A percentile compares a stretch with the other conserved stretches of the same genome.
These are phyloP conservation scores for Schizotus pectinicornis DNA, from an alignment of 2,888 invertebrate species.

Conservation along the genomic window DNA sequence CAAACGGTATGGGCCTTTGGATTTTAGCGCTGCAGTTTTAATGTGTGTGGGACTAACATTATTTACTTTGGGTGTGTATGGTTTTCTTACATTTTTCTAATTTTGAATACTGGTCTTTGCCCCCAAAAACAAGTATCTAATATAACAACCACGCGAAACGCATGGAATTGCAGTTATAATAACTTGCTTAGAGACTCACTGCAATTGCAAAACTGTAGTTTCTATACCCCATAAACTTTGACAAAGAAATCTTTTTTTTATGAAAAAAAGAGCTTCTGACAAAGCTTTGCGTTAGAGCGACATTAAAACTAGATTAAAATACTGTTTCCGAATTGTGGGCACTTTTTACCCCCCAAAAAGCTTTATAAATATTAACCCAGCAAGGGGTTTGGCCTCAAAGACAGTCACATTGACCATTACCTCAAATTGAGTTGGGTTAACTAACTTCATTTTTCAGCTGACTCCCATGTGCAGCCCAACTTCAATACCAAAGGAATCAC, in stretches of 20 bases:
- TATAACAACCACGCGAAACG: too few relatives aligned
- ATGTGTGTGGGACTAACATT: constrained; percentile 91
- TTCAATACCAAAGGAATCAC: constrained; percentile 73
- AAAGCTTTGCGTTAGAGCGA: too few relatives aligned
- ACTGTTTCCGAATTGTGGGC: too few relatives aligned
- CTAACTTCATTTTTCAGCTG: constrained; percentile 63
- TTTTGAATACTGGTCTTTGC: constrained; percentile 5
- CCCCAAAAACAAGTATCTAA: not conserved
- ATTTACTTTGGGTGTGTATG: constrained; percentile 82
- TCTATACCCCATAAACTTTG: too few relatives aligned
- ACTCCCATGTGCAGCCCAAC: constrained; percentile 77
- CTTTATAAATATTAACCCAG: not conserved
- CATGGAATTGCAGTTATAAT: too few relatives aligned
- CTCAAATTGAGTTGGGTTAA: too few relatives aligned
- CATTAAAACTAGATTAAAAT: too few relatives aligned
- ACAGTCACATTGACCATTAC: too few relatives aligned
- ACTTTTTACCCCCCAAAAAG: not conserved
- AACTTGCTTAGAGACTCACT: too few relatives aligned
- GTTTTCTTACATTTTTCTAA: constrained; percentile 5
- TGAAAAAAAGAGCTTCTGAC: too few relatives aligned
- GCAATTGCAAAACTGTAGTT: too few relatives aligned
- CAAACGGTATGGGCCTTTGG: constrained; percentile 82
- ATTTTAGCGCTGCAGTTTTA: constrained; percentile 81
- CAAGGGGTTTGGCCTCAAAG: not conserved
- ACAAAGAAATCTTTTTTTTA: too few relatives aligned